These are phyloP conservation scores for Myotis lucifugus DNA, from an alignment of 2,113 vertebrate genomes.

Conservation along the genomic window DNA sequence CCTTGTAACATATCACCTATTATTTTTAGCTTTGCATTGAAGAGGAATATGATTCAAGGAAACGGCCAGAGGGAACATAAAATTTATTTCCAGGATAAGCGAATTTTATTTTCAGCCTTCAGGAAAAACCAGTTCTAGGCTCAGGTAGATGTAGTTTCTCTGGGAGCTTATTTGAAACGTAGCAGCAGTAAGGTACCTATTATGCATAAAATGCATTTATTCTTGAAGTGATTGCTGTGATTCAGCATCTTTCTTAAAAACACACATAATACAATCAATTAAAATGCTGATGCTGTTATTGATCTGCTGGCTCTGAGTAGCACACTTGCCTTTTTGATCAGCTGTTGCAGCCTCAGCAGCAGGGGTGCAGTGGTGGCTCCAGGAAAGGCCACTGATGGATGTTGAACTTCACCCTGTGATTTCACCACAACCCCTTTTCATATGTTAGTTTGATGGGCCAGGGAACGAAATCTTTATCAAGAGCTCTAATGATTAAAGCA, in stretches of 20 bases:
- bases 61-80: neutral
- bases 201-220: neutral
- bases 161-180: neutral
- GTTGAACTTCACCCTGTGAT: neutral
- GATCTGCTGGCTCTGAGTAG: neutral
- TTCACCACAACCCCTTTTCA: neutral
- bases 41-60: neutral
- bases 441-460: neutral
- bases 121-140: neutral
- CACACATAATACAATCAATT: neutral
- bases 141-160: neutral
- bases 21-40: slow-evolving; percentile 25
- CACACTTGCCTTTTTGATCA: neutral
- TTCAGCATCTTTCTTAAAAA: neutral
- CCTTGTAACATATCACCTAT: neutral
- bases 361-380: neutral
- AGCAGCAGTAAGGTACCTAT: neutral
- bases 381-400: neutral
- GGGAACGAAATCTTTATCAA: neutral
- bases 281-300: neutral
- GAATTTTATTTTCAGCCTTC: neutral
- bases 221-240: neutral
- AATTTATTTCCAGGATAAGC: neutral
- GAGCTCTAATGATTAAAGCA: neutral
- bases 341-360: neutral